Evolutionary conservation across 1,140 invertebrate genomes (phyloP).

Genomic region (Pseudachorutes palmiensis): DNA sequence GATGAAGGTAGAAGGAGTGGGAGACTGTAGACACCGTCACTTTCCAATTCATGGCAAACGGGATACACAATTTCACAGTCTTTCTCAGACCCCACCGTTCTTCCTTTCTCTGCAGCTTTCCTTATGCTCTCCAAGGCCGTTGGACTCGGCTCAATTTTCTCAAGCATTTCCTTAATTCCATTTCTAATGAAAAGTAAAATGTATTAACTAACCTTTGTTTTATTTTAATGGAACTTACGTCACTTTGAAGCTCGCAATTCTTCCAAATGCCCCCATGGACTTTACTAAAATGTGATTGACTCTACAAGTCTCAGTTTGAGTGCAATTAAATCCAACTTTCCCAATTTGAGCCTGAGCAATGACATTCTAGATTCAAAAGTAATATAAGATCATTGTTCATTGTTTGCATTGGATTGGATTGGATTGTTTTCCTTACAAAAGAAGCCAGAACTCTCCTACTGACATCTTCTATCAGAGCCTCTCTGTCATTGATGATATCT

Average conservation of each 20-base stretch:
- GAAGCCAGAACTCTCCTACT: slow-evolving; percentile 3
- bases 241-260: slow-evolving; percentile 5
- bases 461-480: not conserved
- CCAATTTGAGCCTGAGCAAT: slow-evolving; percentile 22
- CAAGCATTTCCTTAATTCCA: slow-evolving; percentile 29
- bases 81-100: slow-evolving; percentile 20
- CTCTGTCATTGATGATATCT: not conserved
- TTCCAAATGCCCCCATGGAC: slow-evolving; percentile 10
- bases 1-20: slow-evolving; percentile 15
- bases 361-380: slow-evolving; percentile 18
- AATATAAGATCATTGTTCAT: not conserved
- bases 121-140: slow-evolving; percentile 13
- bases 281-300: slow-evolving; percentile 17
- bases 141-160: slow-evolving; percentile 11
- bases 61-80: slow-evolving; percentile 30
- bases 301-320: slow-evolving; percentile 18
- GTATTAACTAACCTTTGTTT: not conserved
- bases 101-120: slow-evolving; percentile 22
- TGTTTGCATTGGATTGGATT: not conserved
- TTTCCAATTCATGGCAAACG: slow-evolving; percentile 18
- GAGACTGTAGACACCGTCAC: not conserved
- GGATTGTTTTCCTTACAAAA: not conserved
- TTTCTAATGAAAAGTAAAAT: slow-evolving; percentile 16
- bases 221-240: slow-evolving; percentile 23
- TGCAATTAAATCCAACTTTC: slow-evolving; percentile 19